These are phyloP conservation scores for Aphidius colemani DNA, from an alignment of 2,888 invertebrate species.

Conservation along the genomic window DNA sequence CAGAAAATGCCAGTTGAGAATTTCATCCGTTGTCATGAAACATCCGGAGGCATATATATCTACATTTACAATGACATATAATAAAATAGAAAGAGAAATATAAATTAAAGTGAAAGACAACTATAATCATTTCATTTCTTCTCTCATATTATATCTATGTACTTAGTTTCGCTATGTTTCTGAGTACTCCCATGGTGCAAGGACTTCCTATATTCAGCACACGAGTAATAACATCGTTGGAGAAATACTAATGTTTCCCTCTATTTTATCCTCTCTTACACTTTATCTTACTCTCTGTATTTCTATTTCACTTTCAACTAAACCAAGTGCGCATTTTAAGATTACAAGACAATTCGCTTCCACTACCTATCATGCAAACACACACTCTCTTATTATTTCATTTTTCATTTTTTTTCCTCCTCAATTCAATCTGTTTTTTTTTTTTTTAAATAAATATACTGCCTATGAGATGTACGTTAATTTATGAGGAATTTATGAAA, in stretches of 20 bases:
- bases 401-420: slow-evolving; percentile 10
- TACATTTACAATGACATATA: slow-evolving; percentile 12
- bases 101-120: too few relatives aligned
- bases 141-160: not conserved
- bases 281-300: not conserved
- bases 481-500: slow-evolving; percentile 4
- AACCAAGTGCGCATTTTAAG: slow-evolving; percentile 27
- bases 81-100: too few relatives aligned
- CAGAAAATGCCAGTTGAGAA: slow-evolving; percentile 1
- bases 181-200: slow-evolving; percentile 26
- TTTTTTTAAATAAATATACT: slow-evolving; percentile 25
- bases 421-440: slow-evolving; percentile 4
- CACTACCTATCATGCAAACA: slow-evolving; percentile 9
- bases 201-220: not conserved
- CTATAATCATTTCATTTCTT: not conserved
- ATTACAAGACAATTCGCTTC: slow-evolving; percentile 35
- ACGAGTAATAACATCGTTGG: slow-evolving; percentile 32
- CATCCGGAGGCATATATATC: not conserved
- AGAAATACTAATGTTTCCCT: slow-evolving; percentile 28
- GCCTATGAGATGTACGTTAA: slow-evolving; percentile 23
- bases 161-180: not conserved
- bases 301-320: slow-evolving; percentile 7
- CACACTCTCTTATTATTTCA: not conserved
- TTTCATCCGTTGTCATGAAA: slow-evolving; percentile 9
- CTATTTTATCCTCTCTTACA: not conserved